These are phyloP conservation scores for Bombyx mandarina DNA, from an alignment of 1,140 invertebrate species.

Conservation along the genomic window DNA sequence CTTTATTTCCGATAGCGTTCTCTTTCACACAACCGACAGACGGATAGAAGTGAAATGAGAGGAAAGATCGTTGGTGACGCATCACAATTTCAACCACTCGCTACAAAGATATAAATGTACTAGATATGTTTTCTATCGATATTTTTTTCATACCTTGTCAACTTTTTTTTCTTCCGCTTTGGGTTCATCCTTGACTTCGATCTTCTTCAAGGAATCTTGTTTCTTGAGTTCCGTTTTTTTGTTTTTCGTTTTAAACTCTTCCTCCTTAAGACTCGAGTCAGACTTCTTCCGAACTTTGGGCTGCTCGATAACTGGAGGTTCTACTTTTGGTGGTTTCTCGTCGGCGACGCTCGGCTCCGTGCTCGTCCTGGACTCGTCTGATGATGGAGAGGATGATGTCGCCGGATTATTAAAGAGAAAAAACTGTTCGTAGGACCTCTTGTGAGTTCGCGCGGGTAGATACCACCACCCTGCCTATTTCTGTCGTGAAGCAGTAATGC, in stretches of 20 bases:
- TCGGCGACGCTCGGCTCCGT: constrained; percentile 32
- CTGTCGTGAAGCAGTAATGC: too few species aligned
- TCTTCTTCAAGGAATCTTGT: constrained; percentile 49
- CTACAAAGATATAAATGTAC: too few species aligned
- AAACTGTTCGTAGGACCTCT: too few species aligned
- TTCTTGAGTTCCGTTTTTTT: constrained; percentile 54
- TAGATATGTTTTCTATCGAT: too few species aligned
- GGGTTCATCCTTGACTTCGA: constrained; percentile 25
- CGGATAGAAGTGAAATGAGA: too few species aligned
- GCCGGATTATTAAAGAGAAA: too few species aligned
- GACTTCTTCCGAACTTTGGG: constrained; percentile 50
- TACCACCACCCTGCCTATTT: too few species aligned
- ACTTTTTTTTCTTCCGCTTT: constrained; percentile 26
- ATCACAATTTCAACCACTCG: too few species aligned
- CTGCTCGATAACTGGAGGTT: constrained; percentile 19
- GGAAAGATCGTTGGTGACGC: too few species aligned
- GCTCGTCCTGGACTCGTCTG: constrained; percentile 50
- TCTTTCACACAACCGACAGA: too few species aligned
- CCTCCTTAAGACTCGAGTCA: constrained; percentile 53
- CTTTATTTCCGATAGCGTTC: too few species aligned
- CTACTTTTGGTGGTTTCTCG: constrained; percentile 31
- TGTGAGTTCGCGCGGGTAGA: too few species aligned
- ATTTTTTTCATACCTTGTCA: constrained; percentile 12
- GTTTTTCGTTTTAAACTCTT: constrained; percentile 34
- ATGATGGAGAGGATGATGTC: neutral